Evolutionary conservation across 2,888 invertebrate genomes (phyloP).

Genomic region (Cryptops parisi): DNA sequence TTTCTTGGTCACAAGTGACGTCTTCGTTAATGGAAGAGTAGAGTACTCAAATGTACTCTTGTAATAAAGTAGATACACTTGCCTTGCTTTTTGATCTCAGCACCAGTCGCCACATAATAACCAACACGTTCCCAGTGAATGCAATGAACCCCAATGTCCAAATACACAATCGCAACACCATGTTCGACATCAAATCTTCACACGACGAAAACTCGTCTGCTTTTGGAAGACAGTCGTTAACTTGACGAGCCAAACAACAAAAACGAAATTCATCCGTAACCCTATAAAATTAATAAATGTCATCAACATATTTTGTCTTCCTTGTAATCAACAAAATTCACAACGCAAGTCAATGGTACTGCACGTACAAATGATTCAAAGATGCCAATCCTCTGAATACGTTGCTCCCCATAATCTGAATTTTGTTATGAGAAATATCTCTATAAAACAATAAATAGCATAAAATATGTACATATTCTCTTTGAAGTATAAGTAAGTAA

Average conservation of each 20-base stretch:
- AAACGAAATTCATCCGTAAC: slow-evolving; percentile 33
- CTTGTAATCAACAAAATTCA: no score
- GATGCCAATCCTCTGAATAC: slow-evolving; percentile 26
- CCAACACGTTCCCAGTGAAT: slow-evolving; percentile 30
- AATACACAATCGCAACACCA: slow-evolving; percentile 32
- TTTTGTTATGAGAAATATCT: slow-evolving; percentile 25
- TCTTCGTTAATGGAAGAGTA: no score
- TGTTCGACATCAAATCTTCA: slow-evolving; percentile 34
- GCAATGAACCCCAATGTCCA: slow-evolving; percentile 33
- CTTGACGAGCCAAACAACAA: slow-evolving; percentile 32
- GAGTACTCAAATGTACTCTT: no score
- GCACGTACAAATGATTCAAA: slow-evolving; percentile 26
- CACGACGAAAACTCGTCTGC: slow-evolving; percentile 34
- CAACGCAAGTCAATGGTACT: no score
- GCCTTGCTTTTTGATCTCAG: slow-evolving; percentile 35
- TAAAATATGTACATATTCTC: no score
- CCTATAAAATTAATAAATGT: slow-evolving; percentile 22
- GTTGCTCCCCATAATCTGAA: slow-evolving; percentile 24
- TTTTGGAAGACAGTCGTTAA: slow-evolving; percentile 27
- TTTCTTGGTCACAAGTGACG: no score
- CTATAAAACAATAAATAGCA: slow-evolving; percentile 21
- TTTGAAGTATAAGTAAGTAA: background rate
- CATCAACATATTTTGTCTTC: no score
- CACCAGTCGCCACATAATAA: slow-evolving; percentile 31
- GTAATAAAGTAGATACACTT: slow-evolving; percentile 15